Evolutionary conservation across 2,888 invertebrate species (phyloP), one percentile per base, ranked within the genome.

Genomic region (Gastrophysa polygoni): DNA sequence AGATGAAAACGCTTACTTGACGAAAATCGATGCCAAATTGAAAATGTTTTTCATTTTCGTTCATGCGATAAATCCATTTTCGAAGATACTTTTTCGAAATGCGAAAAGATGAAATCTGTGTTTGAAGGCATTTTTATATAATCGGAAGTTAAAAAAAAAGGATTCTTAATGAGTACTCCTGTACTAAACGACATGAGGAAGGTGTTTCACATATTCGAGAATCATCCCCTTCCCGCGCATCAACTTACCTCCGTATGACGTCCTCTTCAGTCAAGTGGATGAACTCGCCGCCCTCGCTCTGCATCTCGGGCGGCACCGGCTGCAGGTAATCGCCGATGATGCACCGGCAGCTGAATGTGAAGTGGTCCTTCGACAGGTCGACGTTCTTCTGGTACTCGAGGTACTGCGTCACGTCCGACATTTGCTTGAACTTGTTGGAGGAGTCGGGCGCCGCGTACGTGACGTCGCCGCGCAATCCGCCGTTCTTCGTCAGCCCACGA

Each of bases 241-340:
- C n/a, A 4, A 18, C 46, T 60, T 85, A 87, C 84, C 91, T 86
- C 77, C 91, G 91, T 56, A 88, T 88, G 20, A 95, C 92, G 78
- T 96, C 95, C 16, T 89, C 87, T 71, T 95, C 94, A 34, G 89
- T 88, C 78, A 95, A 86, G 38, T 91, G 86, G 17, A 92, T 86
- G 59, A 89, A 90, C 71, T 93, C 93, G 8, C 88, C 87, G 7
- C 88, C 87, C 65, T 89, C 89, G 61, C 86, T 85, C 48, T 84
- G 83, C 74, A 84, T 85, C 59, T 85, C 85, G 3, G 85, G 86
- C 3, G 87, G 85, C 44, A 88, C 86, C 0, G 92, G 91, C 78
- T 96, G 95, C 50, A 95, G 83, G 80, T 96, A 98, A 68, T 95
- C 95, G 1, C 98, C 98, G 38, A 98, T 87, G 66, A 96, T 88